Conservation (phyloP, 1,140 invertebrate genomes). For the Trichonephila clavata region DNA sequence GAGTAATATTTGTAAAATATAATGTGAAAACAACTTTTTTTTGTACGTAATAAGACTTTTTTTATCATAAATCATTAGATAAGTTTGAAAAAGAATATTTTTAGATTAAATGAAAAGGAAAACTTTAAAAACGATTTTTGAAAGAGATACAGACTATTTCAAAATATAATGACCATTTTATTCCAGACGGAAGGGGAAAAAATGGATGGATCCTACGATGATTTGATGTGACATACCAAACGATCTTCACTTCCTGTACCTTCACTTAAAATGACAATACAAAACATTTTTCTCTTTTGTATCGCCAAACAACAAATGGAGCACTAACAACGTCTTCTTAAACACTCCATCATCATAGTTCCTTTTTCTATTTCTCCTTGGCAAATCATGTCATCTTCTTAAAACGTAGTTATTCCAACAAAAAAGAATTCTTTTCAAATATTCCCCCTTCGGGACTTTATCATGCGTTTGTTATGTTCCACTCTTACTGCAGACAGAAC, state of each 20-base stretch:
- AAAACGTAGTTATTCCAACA: background rate
- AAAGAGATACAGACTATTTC: too few relatives aligned
- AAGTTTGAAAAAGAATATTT: too few relatives aligned
- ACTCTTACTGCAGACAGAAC: background rate
- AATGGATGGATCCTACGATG: too few relatives aligned
- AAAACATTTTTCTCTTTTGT: background rate
- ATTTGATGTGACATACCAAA: too few relatives aligned
- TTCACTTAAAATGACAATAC: background rate
- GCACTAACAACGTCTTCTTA: background rate
- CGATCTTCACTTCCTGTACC: background rate
- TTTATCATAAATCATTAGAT: too few relatives aligned
- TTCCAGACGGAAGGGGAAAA: too few relatives aligned
- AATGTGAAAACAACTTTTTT: too few relatives aligned
- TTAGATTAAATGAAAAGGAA: too few relatives aligned
- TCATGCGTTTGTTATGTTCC: background rate
- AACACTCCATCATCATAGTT: background rate
- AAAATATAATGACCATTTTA: too few relatives aligned
- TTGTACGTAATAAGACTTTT: too few relatives aligned
- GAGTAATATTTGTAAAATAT: too few relatives aligned
- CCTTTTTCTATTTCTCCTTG: background rate
- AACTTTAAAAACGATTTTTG: too few relatives aligned
- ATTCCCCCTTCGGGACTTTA: background rate
- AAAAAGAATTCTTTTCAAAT: background rate
- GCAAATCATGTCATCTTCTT: constrained; percentile 25
- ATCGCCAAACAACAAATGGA: background rate